These are phyloP conservation scores for Plotosus lineatus DNA, from an alignment of 2,113 vertebrate species.

Conservation along the genomic window DNA sequence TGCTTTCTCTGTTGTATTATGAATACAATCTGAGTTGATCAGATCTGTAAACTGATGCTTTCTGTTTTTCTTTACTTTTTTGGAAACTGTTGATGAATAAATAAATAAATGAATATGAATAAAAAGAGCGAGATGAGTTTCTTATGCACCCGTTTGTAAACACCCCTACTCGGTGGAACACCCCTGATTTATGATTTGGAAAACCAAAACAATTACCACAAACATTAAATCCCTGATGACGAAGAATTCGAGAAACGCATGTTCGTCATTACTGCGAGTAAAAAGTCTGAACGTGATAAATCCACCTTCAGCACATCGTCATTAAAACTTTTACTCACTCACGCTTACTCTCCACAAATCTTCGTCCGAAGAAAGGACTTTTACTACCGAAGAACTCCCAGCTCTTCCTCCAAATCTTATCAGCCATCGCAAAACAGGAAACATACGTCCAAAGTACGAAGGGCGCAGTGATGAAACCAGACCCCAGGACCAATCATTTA, in stretches of 20 bases:
- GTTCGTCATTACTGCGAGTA: background rate
- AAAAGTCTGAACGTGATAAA: background rate
- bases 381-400: slow-evolving; percentile 69
- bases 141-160: background rate
- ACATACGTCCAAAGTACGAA: slow-evolving; percentile 69
- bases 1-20: too few relatives aligned
- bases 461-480: slow-evolving; percentile 56
- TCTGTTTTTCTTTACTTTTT: too few relatives aligned
- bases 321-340: slow-evolving; percentile 66
- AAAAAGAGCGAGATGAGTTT: background rate
- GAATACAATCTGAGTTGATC: too few relatives aligned
- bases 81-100: too few relatives aligned
- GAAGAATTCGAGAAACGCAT: background rate
- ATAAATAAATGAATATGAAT: background rate
- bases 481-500: slow-evolving; percentile 64
- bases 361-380: slow-evolving; percentile 61
- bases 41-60: too few relatives aligned
- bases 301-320: background rate
- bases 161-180: background rate
- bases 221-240: background rate
- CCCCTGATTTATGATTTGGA: background rate
- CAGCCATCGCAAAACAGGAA: slow-evolving; percentile 65
- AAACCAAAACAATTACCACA: background rate
- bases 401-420: slow-evolving; percentile 74
- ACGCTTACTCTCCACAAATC: slow-evolving; percentile 59